Evolutionary conservation across 2,888 invertebrate genomes (phyloP).

Genomic region (Caenorhabditis sp.): DNA sequence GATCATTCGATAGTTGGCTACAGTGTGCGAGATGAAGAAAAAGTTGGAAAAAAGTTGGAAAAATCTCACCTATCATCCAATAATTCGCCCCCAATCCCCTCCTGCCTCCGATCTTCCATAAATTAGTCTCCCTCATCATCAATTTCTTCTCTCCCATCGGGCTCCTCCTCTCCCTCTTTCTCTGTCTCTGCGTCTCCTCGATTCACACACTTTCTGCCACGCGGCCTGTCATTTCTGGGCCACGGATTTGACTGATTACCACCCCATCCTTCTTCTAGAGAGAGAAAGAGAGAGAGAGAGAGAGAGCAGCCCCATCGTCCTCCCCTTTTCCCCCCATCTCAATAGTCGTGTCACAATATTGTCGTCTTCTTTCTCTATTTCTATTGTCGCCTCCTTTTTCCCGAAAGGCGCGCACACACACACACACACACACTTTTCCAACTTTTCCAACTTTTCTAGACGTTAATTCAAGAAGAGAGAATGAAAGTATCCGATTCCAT

Average conservation of each 20-base stretch:
- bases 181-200: constrained; percentile 3
- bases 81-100: constrained; percentile 5
- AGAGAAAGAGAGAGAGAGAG: background rate
- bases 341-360: constrained; percentile 61
- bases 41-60: background rate
- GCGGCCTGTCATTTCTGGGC: constrained; percentile 32
- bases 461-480: no score
- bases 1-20: no score
- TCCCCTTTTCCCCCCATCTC: no score
- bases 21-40: background rate
- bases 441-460: no score
- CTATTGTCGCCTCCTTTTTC: constrained; percentile 13
- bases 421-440: no score
- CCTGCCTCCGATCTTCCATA: background rate
- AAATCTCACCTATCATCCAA: constrained; percentile 12
- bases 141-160: constrained; percentile 7
- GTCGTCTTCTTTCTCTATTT: constrained; percentile 44
- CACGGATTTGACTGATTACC: constrained; percentile 58
- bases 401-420: no score
- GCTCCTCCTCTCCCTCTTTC: background rate
- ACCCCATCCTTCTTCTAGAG: no score
- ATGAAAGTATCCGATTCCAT: no score
- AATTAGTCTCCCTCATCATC: constrained; percentile 23
- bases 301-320: no score
- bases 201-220: background rate